Evolutionary conservation across 1,140 invertebrate genomes (phyloP).

Genomic region (Tetramorium simillimum): DNA sequence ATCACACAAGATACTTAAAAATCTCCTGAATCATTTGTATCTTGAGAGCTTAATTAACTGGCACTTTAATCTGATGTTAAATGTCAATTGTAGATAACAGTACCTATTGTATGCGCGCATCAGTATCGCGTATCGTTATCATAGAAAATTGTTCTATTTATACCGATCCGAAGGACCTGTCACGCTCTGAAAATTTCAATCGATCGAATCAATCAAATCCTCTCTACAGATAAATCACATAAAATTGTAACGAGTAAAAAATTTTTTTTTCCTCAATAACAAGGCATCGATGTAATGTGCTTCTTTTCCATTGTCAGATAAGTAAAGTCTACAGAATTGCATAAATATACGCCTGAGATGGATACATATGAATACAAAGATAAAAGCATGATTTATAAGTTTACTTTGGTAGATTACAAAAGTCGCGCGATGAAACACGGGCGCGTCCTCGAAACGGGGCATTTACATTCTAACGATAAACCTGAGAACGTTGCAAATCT

Average conservation of each 20-base stretch:
- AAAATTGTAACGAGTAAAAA: background rate
- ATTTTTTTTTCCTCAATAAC: background rate
- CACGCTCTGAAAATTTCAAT: conserved; percentile 45
- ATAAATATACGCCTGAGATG: background rate
- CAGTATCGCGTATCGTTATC: conserved; percentile 6
- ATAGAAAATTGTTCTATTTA: conserved; percentile 39
- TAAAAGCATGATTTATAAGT: conserved; percentile 14
- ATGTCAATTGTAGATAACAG: conserved; percentile 13
- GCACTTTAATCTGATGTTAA: background rate
- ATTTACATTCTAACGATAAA: conserved; percentile 11
- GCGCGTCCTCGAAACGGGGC: background rate
- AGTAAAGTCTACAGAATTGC: background rate
- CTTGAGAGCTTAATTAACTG: background rate
- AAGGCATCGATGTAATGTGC: background rate
- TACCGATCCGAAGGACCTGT: conserved; percentile 6
- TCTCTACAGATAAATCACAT: background rate
- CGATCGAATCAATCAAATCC: conserved; percentile 5
- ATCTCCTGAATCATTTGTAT: background rate
- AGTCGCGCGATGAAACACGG: background rate
- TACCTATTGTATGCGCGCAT: conserved; percentile 31
- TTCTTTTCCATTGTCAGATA: background rate
- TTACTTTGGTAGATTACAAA: background rate
- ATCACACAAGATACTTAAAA: background rate
- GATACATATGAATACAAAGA: background rate
- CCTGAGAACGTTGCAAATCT: background rate